Conservation (phyloP, 2,888 invertebrate species). For the Deilephila elpenor region DNA sequence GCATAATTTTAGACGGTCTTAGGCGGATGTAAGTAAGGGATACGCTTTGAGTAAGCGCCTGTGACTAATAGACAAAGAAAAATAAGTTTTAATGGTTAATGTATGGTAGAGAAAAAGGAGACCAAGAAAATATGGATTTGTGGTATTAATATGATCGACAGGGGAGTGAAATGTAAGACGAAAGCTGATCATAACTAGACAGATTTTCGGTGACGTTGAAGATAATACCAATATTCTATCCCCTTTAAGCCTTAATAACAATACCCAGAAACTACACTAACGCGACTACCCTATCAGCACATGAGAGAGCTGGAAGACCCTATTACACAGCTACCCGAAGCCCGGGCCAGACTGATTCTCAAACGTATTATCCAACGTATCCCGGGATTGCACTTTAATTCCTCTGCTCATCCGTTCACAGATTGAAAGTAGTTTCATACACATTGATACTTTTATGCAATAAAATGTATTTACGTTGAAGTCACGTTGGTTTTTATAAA, state of each 20-base stretch:
- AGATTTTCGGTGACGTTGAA: no score
- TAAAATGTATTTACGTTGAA: background rate
- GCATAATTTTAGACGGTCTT: no score
- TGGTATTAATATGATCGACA: no score
- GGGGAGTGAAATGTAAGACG: no score
- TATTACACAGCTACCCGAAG: constrained; percentile 2
- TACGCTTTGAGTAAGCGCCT: no score
- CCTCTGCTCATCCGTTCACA: constrained; percentile 36
- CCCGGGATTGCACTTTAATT: constrained; percentile 41
- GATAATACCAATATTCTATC: background rate
- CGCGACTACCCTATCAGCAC: constrained; percentile 1
- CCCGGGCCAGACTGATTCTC: constrained; percentile 25
- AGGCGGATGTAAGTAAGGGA: no score
- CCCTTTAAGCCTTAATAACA: background rate
- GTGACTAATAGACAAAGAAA: no score
- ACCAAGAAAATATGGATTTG: no score
- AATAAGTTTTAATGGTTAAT: no score
- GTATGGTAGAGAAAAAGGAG: no score
- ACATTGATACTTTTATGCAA: no score
- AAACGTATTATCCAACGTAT: constrained; percentile 36
- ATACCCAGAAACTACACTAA: background rate
- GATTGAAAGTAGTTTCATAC: constrained; percentile 2
- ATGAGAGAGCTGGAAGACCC: constrained; percentile 2
- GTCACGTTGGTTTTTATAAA: background rate
- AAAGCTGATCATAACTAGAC: no score